Evolutionary conservation across 2,113 vertebrate genomes (phyloP).

Genomic region (Zeus faber): DNA sequence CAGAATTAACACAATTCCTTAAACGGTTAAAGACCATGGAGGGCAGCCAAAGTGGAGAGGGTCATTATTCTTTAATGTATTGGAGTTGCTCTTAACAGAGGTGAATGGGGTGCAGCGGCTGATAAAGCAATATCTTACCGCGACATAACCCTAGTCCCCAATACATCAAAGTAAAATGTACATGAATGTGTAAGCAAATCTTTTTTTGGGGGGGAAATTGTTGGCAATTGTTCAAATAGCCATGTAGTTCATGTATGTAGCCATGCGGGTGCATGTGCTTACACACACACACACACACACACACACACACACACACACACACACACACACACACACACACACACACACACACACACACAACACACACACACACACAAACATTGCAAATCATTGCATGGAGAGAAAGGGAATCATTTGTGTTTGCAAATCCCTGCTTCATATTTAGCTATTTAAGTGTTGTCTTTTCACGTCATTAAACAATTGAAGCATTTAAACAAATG

Average conservation of each 20-base stretch:
- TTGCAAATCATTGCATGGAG: not conserved
- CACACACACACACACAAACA: not conserved
- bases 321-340: not conserved
- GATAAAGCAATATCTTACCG: not conserved
- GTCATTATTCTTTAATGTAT: not conserved
- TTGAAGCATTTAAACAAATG: too few species aligned
- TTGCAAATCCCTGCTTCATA: too few species aligned
- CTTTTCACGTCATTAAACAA: too few species aligned
- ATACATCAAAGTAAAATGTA: not conserved
- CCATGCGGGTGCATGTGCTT: not conserved
- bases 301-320: not conserved
- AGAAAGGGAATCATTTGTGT: not conserved
- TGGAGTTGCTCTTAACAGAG: not conserved
- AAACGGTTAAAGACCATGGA: slow-evolving; percentile 1
- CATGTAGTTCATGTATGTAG: not conserved
- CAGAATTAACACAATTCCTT: not conserved
- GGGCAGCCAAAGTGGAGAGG: not conserved
- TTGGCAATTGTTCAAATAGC: not conserved
- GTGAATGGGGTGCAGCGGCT: not conserved
- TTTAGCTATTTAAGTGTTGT: too few species aligned
- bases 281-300: not conserved
- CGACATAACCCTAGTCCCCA: not conserved
- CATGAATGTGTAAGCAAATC: not conserved
- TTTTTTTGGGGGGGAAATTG: too few species aligned
- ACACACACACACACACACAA: not conserved